Evolutionary conservation across 35 echinoderm and acorn worm species (phyloP).

Genomic region (Heliocidaris erythrogramma): DNA sequence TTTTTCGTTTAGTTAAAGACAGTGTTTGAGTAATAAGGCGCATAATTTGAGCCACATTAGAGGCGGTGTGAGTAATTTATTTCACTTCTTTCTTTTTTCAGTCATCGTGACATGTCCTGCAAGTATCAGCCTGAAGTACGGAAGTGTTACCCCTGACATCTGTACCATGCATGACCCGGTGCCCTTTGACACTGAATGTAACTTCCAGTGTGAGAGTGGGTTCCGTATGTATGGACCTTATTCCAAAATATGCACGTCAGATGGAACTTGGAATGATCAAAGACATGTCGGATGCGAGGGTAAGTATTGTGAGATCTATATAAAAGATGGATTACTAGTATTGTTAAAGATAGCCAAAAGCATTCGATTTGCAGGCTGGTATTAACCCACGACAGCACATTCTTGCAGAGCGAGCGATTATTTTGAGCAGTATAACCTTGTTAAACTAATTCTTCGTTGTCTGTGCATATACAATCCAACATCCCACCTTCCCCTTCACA

Average conservation of each 20-base stretch:
- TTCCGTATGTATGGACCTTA: constrained; percentile 46
- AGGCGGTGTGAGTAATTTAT: too few relatives aligned
- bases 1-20: not conserved
- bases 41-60: too few relatives aligned
- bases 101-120: constrained; percentile 42
- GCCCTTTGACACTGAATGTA: constrained; percentile 40
- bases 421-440: too few relatives aligned
- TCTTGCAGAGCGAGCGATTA: too few relatives aligned
- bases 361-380: too few relatives aligned
- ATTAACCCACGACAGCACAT: too few relatives aligned
- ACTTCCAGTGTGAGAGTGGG: constrained; percentile 42
- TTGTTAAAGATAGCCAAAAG: too few relatives aligned
- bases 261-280: constrained; percentile 40
- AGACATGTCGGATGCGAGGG: constrained; percentile 25
- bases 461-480: too few relatives aligned
- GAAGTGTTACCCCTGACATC: constrained; percentile 37
- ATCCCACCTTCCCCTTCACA: too few relatives aligned
- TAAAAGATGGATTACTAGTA: not conserved
- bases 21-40: not conserved
- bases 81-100: not conserved
- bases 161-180: not conserved
- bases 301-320: not conserved
- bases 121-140: not conserved
- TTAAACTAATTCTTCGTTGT: too few relatives aligned
- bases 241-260: constrained; percentile 22